A percentile compares a stretch with the other conserved stretches of the same genome.
Conservation (phyloP, 2,797 vertebrate species). For the Bucorvus abyssinicus region DNA sequence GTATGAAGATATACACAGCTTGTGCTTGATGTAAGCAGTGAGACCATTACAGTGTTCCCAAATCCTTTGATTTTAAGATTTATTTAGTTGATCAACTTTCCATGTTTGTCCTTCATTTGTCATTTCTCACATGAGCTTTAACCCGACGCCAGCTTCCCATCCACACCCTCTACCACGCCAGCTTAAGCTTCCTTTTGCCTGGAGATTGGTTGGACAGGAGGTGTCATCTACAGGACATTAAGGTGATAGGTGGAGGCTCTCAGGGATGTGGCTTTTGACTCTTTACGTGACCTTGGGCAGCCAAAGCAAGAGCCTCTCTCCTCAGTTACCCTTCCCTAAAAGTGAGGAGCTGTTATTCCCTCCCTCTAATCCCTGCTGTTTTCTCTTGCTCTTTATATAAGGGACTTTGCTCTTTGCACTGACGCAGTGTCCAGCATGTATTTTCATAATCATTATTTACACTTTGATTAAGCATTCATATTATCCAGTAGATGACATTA, state of each 20-base stretch:
- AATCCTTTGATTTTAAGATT: conserved; percentile 54
- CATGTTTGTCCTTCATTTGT: not conserved
- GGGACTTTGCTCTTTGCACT: conserved; percentile 19
- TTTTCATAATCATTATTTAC: not conserved
- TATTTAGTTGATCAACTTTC: conserved; percentile 4
- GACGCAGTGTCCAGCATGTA: not conserved
- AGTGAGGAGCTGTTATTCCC: not conserved
- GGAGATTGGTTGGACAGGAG: not conserved
- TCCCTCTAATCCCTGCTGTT: not conserved
- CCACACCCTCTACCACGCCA: not conserved
- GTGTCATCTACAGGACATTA: not conserved
- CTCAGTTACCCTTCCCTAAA: not conserved
- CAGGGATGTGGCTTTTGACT: not conserved
- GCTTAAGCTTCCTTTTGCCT: not conserved
- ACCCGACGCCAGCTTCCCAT: not conserved
- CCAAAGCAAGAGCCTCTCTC: not conserved
- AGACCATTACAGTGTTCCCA: conserved; percentile 9
- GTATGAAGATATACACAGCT: conserved; percentile 36
- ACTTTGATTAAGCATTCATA: not conserved
- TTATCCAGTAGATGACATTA: not conserved
- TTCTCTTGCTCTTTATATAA: not conserved
- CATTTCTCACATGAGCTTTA: not conserved
- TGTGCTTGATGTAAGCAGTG: conserved; percentile 49
- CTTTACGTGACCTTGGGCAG: not conserved
- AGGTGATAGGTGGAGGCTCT: not conserved